A percentile compares a stretch with the other conserved stretches of the same genome.
phyloP scores from a whole-genome alignment of 2,113 vertebrate genomes.

The Laticauda laticaudata region DNA sequence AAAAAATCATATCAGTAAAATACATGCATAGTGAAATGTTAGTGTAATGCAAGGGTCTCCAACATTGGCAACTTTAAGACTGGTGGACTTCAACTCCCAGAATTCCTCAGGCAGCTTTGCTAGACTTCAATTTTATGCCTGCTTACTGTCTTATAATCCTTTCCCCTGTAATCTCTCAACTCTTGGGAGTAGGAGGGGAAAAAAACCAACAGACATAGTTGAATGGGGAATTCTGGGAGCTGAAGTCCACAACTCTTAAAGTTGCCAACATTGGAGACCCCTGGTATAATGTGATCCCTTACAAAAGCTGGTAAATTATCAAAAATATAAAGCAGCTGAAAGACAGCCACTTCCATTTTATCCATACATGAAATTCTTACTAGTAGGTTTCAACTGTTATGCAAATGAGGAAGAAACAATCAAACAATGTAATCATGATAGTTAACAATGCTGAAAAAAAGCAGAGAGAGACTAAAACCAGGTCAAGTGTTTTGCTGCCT shows the following conservation, averaged over 20 bases:
- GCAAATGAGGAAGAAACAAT: not conserved
- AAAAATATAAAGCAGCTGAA: not conserved
- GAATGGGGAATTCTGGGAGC: too few species aligned
- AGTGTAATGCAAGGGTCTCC: not conserved
- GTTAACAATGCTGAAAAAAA: not conserved
- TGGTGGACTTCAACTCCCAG: too few species aligned
- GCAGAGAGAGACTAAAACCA: not conserved
- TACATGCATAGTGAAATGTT: not conserved
- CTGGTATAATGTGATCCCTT: not conserved
- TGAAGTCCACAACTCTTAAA: too few species aligned
- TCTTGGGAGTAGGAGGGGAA: too few species aligned
- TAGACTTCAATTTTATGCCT: too few species aligned
- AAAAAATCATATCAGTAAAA: not conserved
- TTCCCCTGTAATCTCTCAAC: too few species aligned
- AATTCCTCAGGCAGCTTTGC: too few species aligned
- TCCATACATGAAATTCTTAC: not conserved
- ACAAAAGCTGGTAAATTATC: not conserved
- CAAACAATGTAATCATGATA: not conserved
- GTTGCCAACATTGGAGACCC: too few species aligned
- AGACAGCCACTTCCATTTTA: not conserved
- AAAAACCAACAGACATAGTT: too few species aligned
- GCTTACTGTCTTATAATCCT: too few species aligned
- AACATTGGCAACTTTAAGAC: too few species aligned
- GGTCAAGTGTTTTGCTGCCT: not conserved
- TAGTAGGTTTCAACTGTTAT: not conserved